These are phyloP conservation scores for Sarcophilus harrisii DNA, from an alignment of 2,797 vertebrate species.

Conservation along the genomic window DNA sequence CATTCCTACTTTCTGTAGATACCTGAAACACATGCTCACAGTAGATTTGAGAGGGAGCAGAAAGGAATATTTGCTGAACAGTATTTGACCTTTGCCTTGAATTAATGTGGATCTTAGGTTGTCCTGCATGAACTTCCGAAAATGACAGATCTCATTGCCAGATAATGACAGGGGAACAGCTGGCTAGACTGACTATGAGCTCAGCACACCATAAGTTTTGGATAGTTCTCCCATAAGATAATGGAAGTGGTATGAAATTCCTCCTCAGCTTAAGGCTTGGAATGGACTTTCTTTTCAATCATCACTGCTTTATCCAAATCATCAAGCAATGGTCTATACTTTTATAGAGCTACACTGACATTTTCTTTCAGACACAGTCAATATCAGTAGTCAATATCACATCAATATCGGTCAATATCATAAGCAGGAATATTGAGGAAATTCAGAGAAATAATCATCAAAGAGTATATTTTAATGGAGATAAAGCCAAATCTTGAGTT, in stretches of 20 bases:
- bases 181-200: slow-evolving; percentile 58
- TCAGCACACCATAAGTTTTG: slow-evolving; percentile 48
- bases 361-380: background rate
- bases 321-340: slow-evolving; percentile 14
- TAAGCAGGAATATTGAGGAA: slow-evolving; percentile 69
- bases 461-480: slow-evolving; percentile 31
- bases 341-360: slow-evolving; percentile 43
- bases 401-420: background rate
- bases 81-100: slow-evolving; percentile 55
- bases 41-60: slow-evolving; percentile 66
- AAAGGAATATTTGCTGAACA: slow-evolving; percentile 41
- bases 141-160: slow-evolving; percentile 51
- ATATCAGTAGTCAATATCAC: background rate
- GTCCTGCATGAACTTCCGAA: slow-evolving; percentile 39
- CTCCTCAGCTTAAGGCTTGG: slow-evolving; percentile 61
- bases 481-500: background rate
- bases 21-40: slow-evolving; percentile 16
- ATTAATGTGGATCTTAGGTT: slow-evolving; percentile 57
- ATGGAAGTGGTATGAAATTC: slow-evolving; percentile 27
- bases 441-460: slow-evolving; percentile 17
- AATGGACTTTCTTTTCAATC: slow-evolving; percentile 49
- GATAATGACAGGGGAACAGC: slow-evolving; percentile 68
- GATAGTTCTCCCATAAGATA: slow-evolving; percentile 40
- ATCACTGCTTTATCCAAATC: background rate
- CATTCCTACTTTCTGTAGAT: slow-evolving; percentile 14